Evolutionary conservation across 2,113 vertebrate species (phyloP).

Genomic region (Nipponia nippon): DNA sequence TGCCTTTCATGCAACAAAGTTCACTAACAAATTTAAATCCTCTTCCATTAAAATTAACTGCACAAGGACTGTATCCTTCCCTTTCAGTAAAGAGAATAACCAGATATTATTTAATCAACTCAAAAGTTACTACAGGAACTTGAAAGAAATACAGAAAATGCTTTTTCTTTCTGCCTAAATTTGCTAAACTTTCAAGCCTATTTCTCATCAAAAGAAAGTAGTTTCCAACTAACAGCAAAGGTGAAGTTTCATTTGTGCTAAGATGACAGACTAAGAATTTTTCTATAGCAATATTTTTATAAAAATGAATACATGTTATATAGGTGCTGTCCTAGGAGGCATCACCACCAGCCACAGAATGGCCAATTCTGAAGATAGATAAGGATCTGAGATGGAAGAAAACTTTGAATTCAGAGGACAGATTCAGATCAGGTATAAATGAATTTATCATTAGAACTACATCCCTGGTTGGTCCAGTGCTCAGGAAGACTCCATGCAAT

Average conservation of each 20-base stretch:
- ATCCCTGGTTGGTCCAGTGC: background rate
- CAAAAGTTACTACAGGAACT: background rate
- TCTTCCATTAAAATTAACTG: background rate
- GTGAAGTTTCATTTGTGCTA: background rate
- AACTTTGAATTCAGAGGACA: background rate
- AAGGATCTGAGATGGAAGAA: background rate
- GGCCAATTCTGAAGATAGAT: background rate
- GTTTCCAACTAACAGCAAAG: background rate
- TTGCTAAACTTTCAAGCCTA: background rate
- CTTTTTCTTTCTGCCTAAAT: background rate
- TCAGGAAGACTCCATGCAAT: background rate
- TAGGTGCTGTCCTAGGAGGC: background rate
- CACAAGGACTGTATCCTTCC: background rate
- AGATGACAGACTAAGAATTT: background rate
- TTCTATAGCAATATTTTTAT: background rate
- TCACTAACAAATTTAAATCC: constrained; percentile 30
- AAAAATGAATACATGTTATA: background rate
- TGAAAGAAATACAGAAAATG: background rate
- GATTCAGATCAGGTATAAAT: background rate
- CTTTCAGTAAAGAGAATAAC: background rate
- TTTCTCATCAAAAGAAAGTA: background rate
- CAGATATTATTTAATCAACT: background rate
- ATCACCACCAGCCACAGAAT: background rate
- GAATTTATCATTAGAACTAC: background rate
- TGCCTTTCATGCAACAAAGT: constrained; percentile 53